A percentile compares a stretch with the other conserved stretches of the same genome.
Evolutionary conservation across 1,140 invertebrate species (phyloP).

Genomic region (Lepidurus packardi): DNA sequence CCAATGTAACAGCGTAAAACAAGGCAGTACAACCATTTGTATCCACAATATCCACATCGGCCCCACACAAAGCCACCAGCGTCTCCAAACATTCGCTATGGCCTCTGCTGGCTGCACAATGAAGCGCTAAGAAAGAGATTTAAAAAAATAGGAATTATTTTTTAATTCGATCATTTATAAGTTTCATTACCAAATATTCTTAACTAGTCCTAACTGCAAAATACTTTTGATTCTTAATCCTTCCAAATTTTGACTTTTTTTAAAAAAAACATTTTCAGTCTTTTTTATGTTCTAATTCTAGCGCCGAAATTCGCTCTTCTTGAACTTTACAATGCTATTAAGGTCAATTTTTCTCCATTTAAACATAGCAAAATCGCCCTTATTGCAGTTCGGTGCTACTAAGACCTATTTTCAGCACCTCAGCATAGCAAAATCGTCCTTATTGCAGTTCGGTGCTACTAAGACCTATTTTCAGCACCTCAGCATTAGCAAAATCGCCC

Average conservation of each 20-base stretch:
- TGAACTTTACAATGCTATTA: not conserved
- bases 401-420: not conserved
- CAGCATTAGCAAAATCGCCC: too few species aligned
- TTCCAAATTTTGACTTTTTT: not conserved
- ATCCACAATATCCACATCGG: conserved; percentile 76
- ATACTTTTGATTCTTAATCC: not conserved
- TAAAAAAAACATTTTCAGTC: not conserved
- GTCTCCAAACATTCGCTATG: conserved; percentile 88
- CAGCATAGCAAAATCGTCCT: too few species aligned
- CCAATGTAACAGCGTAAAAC: conserved; percentile 92
- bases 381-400: not conserved
- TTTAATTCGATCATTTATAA: not conserved
- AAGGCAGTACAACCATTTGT: conserved; percentile 86
- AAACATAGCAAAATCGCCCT: too few species aligned
- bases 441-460: not conserved
- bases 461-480: not conserved
- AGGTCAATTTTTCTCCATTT: too few species aligned
- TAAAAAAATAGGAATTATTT: too few species aligned
- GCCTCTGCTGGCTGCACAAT: conserved; percentile 92
- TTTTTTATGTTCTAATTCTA: not conserved
- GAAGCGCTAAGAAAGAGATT: conserved; percentile 75
- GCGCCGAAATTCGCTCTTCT: too few species aligned
- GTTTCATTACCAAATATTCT: not conserved
- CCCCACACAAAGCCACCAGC: conserved; percentile 79
- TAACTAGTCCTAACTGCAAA: not conserved